phyloP scores from a whole-genome alignment of 2,113 vertebrate genomes.

The Crocuta crocuta region DNA sequence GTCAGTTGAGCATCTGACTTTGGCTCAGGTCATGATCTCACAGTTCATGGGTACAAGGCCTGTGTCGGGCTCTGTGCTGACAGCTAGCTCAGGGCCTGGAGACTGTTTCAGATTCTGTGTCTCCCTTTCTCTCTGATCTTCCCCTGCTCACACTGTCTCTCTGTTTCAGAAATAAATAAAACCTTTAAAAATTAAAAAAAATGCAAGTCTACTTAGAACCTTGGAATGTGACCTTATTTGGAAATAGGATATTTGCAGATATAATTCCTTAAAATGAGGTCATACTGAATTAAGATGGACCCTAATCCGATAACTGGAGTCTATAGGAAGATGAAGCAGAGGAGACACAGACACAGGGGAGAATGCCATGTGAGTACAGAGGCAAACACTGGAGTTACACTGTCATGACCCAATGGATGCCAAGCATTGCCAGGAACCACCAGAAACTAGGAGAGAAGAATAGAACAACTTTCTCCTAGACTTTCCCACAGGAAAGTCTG shows the following conservation, averaged over 20 bases:
- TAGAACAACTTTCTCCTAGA: not conserved
- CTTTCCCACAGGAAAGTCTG: not conserved
- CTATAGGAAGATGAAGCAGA: not conserved
- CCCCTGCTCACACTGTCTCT: too few relatives aligned
- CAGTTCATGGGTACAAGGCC: too few relatives aligned
- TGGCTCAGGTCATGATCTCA: too few relatives aligned
- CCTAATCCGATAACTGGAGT: not conserved
- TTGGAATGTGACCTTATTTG: not conserved
- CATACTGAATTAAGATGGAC: not conserved
- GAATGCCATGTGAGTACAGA: not conserved
- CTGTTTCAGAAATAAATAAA: too few relatives aligned
- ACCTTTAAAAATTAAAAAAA: too few relatives aligned
- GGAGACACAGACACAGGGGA: not conserved
- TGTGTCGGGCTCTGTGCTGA: too few relatives aligned
- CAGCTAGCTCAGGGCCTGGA: too few relatives aligned
- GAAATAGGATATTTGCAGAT: not conserved
- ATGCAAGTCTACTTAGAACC: not conserved
- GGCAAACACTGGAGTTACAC: not conserved
- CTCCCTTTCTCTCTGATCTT: too few relatives aligned
- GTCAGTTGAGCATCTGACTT: too few relatives aligned
- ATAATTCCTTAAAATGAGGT: not conserved
- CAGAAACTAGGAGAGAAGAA: not conserved
- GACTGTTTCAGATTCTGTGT: too few relatives aligned
- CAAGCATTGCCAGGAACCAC: not conserved
- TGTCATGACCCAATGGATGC: not conserved